A percentile compares a stretch with the other conserved stretches of the same genome.
Conservation (phyloP, 1,140 invertebrate species). For the Temnothorax longispinosus region DNA sequence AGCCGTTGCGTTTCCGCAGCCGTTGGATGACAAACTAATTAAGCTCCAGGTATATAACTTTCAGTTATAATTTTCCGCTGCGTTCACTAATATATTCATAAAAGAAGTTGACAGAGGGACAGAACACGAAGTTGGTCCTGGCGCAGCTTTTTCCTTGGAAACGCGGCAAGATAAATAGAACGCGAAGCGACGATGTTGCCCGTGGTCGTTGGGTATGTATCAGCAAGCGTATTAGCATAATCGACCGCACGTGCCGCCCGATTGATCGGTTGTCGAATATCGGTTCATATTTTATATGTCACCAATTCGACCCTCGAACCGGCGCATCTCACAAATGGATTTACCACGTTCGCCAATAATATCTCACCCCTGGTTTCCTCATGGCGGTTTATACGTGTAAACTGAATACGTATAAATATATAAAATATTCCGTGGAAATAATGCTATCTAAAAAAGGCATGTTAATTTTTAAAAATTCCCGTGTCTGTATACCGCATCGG, state of each 20-base stretch:
- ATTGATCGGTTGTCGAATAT: constrained; percentile 14
- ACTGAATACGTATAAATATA: neutral
- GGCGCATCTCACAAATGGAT: constrained; percentile 11
- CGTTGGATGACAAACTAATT: constrained; percentile 12
- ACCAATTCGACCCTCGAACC: neutral
- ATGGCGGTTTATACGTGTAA: neutral
- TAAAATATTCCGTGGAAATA: neutral
- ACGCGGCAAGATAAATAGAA: constrained; percentile 43
- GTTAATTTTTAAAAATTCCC: neutral
- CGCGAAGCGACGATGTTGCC: neutral
- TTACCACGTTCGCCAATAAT: neutral
- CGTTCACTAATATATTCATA: neutral
- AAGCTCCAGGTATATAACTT: neutral
- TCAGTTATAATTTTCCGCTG: constrained; percentile 1
- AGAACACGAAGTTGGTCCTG: neutral
- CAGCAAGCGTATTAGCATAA: constrained; percentile 11
- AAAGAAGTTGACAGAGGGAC: neutral
- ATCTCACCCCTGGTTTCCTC: neutral
- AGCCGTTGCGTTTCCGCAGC: neutral
- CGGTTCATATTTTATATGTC: constrained; percentile 13
- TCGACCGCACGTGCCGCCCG: neutral
- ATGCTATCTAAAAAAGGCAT: too few relatives aligned
- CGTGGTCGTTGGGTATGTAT: neutral
- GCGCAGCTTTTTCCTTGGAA: neutral
- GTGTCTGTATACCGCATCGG: neutral